Evolutionary conservation across 2,888 invertebrate genomes (phyloP).

Genomic region (Leptura quadrifasciata): DNA sequence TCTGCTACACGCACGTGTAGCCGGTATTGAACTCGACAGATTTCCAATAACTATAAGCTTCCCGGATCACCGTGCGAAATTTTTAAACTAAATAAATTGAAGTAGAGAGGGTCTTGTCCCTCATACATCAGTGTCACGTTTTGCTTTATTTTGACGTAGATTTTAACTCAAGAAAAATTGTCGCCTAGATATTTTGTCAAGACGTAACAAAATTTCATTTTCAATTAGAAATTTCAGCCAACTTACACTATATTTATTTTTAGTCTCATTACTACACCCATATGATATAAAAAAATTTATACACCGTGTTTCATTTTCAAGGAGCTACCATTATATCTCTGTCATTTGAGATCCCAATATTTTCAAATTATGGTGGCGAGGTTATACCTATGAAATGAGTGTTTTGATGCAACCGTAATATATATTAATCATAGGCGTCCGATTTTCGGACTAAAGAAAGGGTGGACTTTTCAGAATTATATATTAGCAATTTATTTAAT

Average conservation of each 20-base stretch:
- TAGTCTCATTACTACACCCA: too few species aligned
- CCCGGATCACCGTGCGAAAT: conserved; percentile 56
- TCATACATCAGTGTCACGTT: conserved; percentile 59
- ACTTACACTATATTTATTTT: neutral
- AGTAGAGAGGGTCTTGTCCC: conserved; percentile 50
- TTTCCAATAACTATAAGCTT: conserved; percentile 54
- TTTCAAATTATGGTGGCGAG: too few species aligned
- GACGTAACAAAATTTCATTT: neutral
- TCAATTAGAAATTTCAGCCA: neutral
- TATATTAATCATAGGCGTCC: too few species aligned
- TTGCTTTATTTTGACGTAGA: conserved; percentile 44
- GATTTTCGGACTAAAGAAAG: too few species aligned
- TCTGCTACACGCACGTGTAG: conserved; percentile 69
- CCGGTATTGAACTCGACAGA: conserved; percentile 49
- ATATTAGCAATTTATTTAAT: too few species aligned
- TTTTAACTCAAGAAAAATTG: conserved; percentile 33
- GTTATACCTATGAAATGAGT: too few species aligned
- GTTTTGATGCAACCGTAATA: too few species aligned
- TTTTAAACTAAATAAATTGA: conserved; percentile 53
- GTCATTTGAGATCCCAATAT: too few species aligned
- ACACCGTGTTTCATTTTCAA: too few species aligned
- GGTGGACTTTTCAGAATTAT: too few species aligned
- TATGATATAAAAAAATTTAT: too few species aligned
- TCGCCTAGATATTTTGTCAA: conserved; percentile 6
- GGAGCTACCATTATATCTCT: too few species aligned